Evolutionary conservation across 2,888 invertebrate species (phyloP).

Genomic region (Drosophila aldrichi): DNA sequence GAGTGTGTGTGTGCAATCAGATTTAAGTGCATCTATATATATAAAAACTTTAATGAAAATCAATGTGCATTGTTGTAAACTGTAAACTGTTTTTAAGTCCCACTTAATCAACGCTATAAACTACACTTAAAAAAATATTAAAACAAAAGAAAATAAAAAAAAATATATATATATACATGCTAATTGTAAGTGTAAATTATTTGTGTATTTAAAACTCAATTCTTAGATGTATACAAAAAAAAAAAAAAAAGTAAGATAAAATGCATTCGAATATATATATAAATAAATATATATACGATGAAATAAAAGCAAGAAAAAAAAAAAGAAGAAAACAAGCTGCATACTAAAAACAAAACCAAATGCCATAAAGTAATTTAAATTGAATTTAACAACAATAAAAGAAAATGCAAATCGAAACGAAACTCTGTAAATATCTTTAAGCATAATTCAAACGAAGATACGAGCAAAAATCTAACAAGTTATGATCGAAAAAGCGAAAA

Average conservation of each 20-base stretch:
- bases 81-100: conserved; percentile 78
- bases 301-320: conserved; percentile 19
- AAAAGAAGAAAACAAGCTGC: conserved; percentile 53
- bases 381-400: conserved; percentile 64
- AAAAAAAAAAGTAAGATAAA: conserved; percentile 40
- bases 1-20: conserved; percentile 14
- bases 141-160: conserved; percentile 17
- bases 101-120: conserved; percentile 79
- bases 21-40: conserved; percentile 32
- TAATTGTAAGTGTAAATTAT: conserved; percentile 78
- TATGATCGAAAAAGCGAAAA: conserved; percentile 50
- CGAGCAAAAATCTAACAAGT: conserved; percentile 61
- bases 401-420: conserved; percentile 28
- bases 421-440: conserved; percentile 78
- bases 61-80: conserved; percentile 78
- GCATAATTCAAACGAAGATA: conserved; percentile 70
- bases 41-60: conserved; percentile 37
- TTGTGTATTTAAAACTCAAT: conserved; percentile 77
- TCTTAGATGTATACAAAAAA: conserved; percentile 72
- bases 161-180: conserved; percentile 60
- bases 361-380: conserved; percentile 80
- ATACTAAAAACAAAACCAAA: conserved; percentile 58
- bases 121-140: conserved; percentile 54
- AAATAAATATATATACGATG: conserved; percentile 50
- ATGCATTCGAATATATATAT: conserved; percentile 60